A percentile compares a stretch with the other conserved stretches of the same genome.
phyloP scores from a whole-genome alignment of 2,888 invertebrate species.

The Sphinx pinastri region DNA sequence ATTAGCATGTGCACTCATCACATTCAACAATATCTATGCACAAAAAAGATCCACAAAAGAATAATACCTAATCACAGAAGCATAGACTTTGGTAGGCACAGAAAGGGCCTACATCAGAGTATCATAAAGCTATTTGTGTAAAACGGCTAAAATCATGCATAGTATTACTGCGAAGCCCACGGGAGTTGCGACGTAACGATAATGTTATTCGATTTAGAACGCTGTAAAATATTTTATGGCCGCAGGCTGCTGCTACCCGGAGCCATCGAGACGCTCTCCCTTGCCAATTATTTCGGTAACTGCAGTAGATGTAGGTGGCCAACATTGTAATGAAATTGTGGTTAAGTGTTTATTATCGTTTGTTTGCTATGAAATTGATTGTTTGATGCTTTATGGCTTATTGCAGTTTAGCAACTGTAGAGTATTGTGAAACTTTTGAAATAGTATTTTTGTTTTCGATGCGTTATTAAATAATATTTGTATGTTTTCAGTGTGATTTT shows the following conservation, averaged over 20 bases:
- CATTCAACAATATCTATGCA: not conserved
- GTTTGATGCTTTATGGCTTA: constrained; percentile 1
- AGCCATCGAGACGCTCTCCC: constrained; percentile 43
- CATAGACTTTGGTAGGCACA: not conserved
- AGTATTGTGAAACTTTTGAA: too few species aligned
- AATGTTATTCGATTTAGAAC: constrained; percentile 58
- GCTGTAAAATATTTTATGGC: constrained; percentile 61
- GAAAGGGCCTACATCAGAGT: not conserved
- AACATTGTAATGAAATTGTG: constrained; percentile 25
- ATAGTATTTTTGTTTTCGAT: too few species aligned
- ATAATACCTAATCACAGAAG: not conserved
- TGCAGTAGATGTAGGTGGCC: constrained; percentile 32
- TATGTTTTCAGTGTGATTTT: too few species aligned
- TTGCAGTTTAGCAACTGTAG: too few species aligned
- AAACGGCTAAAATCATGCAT: constrained; percentile 47
- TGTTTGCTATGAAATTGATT: constrained; percentile 1
- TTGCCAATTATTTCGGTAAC: constrained; percentile 46
- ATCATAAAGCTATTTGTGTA: constrained; percentile 35
- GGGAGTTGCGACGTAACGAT: constrained; percentile 50
- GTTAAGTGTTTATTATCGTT: constrained; percentile 23
- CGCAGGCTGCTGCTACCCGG: constrained; percentile 39
- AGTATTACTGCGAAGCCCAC: constrained; percentile 44
- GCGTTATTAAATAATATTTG: too few species aligned
- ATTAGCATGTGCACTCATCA: too few species aligned
- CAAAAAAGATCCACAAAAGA: not conserved